These are phyloP conservation scores for Amphipoea lucens DNA, from an alignment of 2,888 invertebrate genomes.

Conservation along the genomic window DNA sequence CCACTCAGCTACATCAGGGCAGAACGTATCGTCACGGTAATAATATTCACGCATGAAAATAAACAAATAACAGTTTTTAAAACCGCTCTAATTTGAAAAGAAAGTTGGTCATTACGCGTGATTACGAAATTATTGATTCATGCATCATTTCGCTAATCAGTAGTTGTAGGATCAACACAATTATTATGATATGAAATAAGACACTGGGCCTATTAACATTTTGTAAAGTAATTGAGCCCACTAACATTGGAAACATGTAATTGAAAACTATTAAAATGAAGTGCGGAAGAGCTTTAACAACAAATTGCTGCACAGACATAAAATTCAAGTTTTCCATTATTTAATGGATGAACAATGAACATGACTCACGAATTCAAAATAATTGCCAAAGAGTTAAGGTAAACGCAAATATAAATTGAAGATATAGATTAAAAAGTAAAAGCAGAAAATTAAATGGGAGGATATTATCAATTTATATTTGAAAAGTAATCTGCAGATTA, in stretches of 20 bases:
- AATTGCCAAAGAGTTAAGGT: slow-evolving; percentile 17
- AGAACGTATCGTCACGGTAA: neutral
- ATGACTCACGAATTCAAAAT: slow-evolving; percentile 29
- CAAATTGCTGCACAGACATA: slow-evolving; percentile 22
- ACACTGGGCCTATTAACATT: neutral
- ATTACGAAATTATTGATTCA: slow-evolving; percentile 5
- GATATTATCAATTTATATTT: neutral
- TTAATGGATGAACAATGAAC: slow-evolving; percentile 37
- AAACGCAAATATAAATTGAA: slow-evolving; percentile 5
- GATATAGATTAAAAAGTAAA: slow-evolving; percentile 11
- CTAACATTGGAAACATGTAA: slow-evolving; percentile 22
- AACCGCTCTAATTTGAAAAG: neutral
- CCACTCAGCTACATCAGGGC: neutral
- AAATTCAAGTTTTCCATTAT: slow-evolving; percentile 39
- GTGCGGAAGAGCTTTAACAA: slow-evolving; percentile 50
- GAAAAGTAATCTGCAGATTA: neutral
- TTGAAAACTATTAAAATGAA: slow-evolving; percentile 51
- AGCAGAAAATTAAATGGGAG: neutral
- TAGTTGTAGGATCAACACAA: neutral
- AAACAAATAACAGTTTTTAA: slow-evolving; percentile 9
- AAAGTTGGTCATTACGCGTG: slow-evolving; percentile 2
- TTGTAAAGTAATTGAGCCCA: slow-evolving; percentile 6
- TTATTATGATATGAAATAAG: neutral
- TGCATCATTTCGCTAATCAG: slow-evolving; percentile 11
- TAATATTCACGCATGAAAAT: neutral